Base-by-base conservation (phyloP, 2,888 invertebrate genomes). In the Eupithecia pulchellata region DNA sequence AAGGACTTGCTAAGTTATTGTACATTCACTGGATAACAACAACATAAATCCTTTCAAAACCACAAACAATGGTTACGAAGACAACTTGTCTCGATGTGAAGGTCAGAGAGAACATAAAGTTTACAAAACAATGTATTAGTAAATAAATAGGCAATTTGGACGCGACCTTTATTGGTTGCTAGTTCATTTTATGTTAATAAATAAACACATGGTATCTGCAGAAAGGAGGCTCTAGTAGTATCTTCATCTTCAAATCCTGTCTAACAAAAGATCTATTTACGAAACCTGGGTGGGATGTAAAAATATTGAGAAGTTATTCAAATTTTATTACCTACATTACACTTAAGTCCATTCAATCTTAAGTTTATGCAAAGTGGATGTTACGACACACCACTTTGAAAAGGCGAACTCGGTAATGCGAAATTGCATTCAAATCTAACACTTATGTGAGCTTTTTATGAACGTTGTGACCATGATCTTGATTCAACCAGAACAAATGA, bases 291-390 rank as follows among this genome's bases (percentile, higher is more conserved):
- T 61, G 61, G 61, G 32, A 61, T 34, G 34, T 61, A 25, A 61
- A 61, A 61, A 61, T 34, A 20, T 61, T 57, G 57, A 61, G 61
- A 61, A 73, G 72, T 73, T 80, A 82, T 82, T 80, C 66, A 78
- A 80, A 79, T 82, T 77, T 78, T 78, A 80, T 80, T 78, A 73
- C 34, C 61, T 34, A 61, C 71, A 69, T 34, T 34, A 61, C 71
- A 69, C 47, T 76, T n/a, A 71, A 76, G 72, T 69, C 72, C 69
- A 73, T 64, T 71, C 62, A 75, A 75, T 73, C 76, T 74, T 67
- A 69, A 68, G 61, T 79, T 80, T 79, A 81, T 79, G 79, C 76
- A 77, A 80, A 84, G 62, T 74, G 69, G 67, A 71, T 72, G 74
- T 80, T 80, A 73, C 76, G 67, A 79, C 78, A 81, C 71, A 78